These are phyloP conservation scores for Apis dorsata DNA, from an alignment of 1,140 invertebrate genomes.

Conservation along the genomic window DNA sequence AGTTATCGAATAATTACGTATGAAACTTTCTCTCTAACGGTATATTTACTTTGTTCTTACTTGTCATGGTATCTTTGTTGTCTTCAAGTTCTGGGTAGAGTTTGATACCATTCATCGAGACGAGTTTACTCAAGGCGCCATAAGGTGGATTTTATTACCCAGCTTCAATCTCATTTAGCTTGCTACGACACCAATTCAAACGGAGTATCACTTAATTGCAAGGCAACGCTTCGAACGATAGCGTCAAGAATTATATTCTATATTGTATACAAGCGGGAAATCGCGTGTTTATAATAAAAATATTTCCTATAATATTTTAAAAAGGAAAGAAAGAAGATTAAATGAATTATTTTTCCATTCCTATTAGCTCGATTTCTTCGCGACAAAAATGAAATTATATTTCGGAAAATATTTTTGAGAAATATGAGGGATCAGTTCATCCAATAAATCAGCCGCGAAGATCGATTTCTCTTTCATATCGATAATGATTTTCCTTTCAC, in stretches of 20 bases:
- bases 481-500: slow-evolving; percentile 7
- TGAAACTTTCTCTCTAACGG: no score
- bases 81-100: slow-evolving; percentile 6
- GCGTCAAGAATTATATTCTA: no score
- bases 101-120: slow-evolving; percentile 27
- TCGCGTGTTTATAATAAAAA: background rate
- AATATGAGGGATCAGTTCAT: background rate
- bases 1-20: no score
- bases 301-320: background rate
- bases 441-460: background rate
- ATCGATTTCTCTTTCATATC: slow-evolving; percentile 5
- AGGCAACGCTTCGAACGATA: slow-evolving; percentile 3
- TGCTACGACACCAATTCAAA: slow-evolving; percentile 15
- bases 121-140: slow-evolving; percentile 27
- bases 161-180: slow-evolving; percentile 37
- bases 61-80: slow-evolving; percentile 6
- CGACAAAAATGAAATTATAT: background rate
- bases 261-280: background rate
- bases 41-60: background rate
- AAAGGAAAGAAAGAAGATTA: no score
- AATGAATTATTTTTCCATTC: no score
- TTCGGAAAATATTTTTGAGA: background rate
- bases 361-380: background rate
- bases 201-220: slow-evolving; percentile 37
- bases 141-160: slow-evolving; percentile 46